Conservation (phyloP, 2,888 invertebrate genomes). For the Ypsolopha sequella region DNA sequence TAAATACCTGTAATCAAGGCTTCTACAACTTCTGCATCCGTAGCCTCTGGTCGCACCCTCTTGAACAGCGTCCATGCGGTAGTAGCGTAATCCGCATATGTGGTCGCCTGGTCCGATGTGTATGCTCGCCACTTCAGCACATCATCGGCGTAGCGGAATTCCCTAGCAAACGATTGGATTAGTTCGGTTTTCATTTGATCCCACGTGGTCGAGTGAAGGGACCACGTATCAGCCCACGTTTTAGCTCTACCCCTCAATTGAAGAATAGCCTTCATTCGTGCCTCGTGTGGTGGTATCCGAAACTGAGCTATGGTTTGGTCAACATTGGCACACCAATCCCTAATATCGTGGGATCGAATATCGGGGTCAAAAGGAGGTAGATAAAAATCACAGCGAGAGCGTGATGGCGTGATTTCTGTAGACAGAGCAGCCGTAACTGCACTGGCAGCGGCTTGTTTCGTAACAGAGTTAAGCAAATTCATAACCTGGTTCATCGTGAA, state of each 20-base stretch:
- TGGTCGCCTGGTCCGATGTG: too few species aligned
- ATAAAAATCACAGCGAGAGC: conserved; percentile 6
- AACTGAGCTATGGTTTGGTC: conserved; percentile 6
- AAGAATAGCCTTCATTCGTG: conserved; percentile 12
- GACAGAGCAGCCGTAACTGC: neutral
- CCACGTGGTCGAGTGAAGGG: conserved; percentile 11
- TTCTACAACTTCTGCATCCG: too few species aligned
- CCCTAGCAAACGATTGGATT: neutral
- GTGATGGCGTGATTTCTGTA: neutral
- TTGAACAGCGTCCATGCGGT: too few species aligned
- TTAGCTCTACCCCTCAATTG: conserved; percentile 11
- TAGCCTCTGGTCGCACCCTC: too few species aligned
- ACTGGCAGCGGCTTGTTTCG: too few species aligned
- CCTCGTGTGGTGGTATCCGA: conserved; percentile 9
- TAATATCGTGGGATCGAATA: conserved; percentile 6
- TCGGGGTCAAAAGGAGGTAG: too few species aligned
- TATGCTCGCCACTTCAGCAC: too few species aligned
- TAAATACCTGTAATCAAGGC: too few species aligned
- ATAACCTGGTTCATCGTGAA: too few species aligned
- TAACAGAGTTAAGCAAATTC: too few species aligned
- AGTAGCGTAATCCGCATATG: too few species aligned
- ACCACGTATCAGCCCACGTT: conserved; percentile 14
- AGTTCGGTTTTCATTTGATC: conserved; percentile 11
- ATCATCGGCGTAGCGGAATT: too few species aligned
- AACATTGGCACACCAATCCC: conserved; percentile 10